These are phyloP conservation scores for Parnassius apollo DNA, from an alignment of 2,888 invertebrate genomes.

Conservation along the genomic window DNA sequence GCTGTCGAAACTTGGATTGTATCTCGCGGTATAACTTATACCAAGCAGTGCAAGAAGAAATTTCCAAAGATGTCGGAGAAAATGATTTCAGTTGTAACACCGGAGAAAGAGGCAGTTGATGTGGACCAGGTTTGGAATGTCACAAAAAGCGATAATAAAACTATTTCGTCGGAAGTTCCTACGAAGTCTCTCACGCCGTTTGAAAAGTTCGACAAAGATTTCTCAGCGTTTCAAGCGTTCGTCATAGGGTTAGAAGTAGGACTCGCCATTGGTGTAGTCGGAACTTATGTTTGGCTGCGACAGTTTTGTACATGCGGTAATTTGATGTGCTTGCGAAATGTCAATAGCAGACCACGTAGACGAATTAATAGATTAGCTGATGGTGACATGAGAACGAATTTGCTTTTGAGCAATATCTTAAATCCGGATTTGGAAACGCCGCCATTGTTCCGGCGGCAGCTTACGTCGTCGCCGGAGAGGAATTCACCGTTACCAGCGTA, in stretches of 20 bases:
- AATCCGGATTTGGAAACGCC: constrained; percentile 69
- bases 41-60: constrained; percentile 67
- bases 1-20: constrained; percentile 66
- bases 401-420: constrained; percentile 62
- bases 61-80: constrained; percentile 78
- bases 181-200: constrained; percentile 54
- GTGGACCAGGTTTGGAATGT: constrained; percentile 68
- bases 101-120: constrained; percentile 52
- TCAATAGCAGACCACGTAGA: constrained; percentile 47
- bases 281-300: constrained; percentile 69
- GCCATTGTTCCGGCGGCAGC: constrained; percentile 57
- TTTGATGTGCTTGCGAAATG: constrained; percentile 46
- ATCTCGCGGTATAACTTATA: constrained; percentile 61
- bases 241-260: constrained; percentile 69
- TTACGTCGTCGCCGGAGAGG: constrained; percentile 56
- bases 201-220: constrained; percentile 65
- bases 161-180: constrained; percentile 34
- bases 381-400: constrained; percentile 62
- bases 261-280: constrained; percentile 64
- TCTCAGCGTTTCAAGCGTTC: constrained; percentile 69
- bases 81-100: constrained; percentile 71
- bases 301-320: constrained; percentile 56
- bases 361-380: constrained; percentile 40
- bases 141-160: constrained; percentile 43
- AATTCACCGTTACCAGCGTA: constrained; percentile 47